These are phyloP conservation scores for Maniola hyperantus DNA, from an alignment of 2,888 invertebrate genomes.

Conservation along the genomic window DNA sequence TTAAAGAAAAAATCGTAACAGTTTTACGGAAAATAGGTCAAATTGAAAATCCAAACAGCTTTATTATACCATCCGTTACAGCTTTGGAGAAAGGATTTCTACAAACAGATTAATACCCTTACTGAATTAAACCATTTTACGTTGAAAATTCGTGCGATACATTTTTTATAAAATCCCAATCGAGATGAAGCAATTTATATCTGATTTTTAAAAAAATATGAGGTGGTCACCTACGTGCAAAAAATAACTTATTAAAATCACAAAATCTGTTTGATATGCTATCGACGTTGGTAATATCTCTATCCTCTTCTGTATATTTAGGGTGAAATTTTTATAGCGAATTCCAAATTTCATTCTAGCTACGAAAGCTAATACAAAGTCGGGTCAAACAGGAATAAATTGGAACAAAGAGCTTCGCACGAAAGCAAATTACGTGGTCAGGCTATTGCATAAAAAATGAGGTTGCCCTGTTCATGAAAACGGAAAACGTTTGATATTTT, in stretches of 20 bases:
- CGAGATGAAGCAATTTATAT: not conserved
- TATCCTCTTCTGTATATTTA: conserved; percentile 3
- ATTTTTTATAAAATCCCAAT: no score
- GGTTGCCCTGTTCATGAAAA: conserved; percentile 37
- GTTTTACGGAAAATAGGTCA: no score
- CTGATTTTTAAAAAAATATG: not conserved
- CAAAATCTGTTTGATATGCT: not conserved
- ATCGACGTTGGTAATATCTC: not conserved
- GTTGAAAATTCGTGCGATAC: no score
- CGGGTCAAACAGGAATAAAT: conserved; percentile 53
- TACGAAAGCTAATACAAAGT: conserved; percentile 27
- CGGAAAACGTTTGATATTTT: conserved; percentile 30
- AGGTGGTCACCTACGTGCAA: not conserved
- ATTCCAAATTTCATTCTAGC: not conserved
- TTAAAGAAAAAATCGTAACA: no score
- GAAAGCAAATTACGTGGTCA: conserved; percentile 57
- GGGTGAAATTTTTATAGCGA: conserved; percentile 5
- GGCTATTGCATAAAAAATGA: conserved; percentile 52
- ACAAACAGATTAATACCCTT: no score
- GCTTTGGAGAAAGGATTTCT: no score
- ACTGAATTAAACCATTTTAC: no score
- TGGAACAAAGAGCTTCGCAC: conserved; percentile 53
- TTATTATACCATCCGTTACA: no score
- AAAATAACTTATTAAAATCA: conserved; percentile 8
- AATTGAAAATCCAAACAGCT: no score